A percentile compares a stretch with the other conserved stretches of the same genome.
These are phyloP conservation scores for Istiophorus platypterus DNA, from an alignment of 2,113 vertebrate species.

Conservation along the genomic window DNA sequence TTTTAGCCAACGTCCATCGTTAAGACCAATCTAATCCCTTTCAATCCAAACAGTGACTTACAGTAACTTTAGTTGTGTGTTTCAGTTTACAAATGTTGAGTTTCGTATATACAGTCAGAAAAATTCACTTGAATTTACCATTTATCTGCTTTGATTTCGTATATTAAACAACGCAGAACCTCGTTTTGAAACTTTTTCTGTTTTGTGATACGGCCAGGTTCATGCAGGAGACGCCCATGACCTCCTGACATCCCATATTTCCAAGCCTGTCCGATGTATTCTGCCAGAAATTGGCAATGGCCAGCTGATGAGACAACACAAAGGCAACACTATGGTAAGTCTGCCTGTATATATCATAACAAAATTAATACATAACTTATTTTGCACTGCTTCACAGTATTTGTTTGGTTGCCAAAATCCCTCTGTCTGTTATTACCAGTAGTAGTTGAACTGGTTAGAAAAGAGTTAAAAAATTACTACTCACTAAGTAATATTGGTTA, in stretches of 20 bases:
- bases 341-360: not conserved
- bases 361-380: not conserved
- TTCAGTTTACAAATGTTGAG: too few species aligned
- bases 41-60: too few species aligned
- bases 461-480: not conserved
- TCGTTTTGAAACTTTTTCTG: not conserved
- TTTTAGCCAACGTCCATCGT: too few species aligned
- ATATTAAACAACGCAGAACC: not conserved
- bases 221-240: not conserved
- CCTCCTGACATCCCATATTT: not conserved
- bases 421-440: not conserved
- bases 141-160: too few species aligned
- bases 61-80: too few species aligned
- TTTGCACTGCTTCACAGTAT: not conserved
- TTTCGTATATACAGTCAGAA: too few species aligned
- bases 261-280: not conserved
- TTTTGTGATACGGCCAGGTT: not conserved
- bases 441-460: not conserved
- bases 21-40: too few species aligned
- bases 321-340: not conserved
- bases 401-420: not conserved
- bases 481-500: not conserved
- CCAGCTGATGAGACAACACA: not conserved
- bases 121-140: too few species aligned
- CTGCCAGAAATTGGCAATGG: not conserved